Conservation (phyloP, 2,113 vertebrate species). For the Mixornis gularis region DNA sequence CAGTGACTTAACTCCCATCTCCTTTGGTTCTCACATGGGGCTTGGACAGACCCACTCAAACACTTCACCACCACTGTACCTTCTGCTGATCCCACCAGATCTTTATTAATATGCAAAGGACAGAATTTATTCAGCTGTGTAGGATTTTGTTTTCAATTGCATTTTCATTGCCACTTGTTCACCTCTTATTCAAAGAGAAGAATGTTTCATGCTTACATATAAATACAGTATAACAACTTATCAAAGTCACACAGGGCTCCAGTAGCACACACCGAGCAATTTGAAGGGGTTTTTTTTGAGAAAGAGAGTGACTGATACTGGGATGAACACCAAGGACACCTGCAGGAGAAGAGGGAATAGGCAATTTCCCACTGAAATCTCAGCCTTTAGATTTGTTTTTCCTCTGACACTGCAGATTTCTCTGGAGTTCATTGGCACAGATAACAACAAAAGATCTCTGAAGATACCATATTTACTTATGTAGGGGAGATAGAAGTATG, state of each 20-base stretch:
- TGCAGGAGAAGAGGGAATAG: background rate
- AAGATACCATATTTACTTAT: background rate
- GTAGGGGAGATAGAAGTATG: background rate
- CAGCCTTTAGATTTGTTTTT: background rate
- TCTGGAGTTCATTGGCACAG: background rate
- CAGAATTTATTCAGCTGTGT: background rate
- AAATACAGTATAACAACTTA: background rate
- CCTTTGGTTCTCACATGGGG: background rate
- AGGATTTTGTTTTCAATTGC: background rate
- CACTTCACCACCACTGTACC: background rate
- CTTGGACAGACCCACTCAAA: background rate
- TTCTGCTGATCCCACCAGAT: background rate
- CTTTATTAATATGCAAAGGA: background rate
- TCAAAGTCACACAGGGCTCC: background rate
- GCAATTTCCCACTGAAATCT: background rate
- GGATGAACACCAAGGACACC: background rate
- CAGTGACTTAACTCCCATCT: background rate
- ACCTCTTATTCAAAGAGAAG: background rate
- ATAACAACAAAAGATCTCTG: background rate
- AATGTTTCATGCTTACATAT: background rate
- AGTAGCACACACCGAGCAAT: background rate
- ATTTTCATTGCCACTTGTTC: background rate
- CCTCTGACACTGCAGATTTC: background rate
- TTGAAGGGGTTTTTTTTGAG: background rate
- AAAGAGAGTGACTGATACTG: background rate